Evolutionary conservation across 2,888 invertebrate genomes (phyloP), one percentile per base, ranked within the genome.

Genomic region (Ormyrus thymus): DNA sequence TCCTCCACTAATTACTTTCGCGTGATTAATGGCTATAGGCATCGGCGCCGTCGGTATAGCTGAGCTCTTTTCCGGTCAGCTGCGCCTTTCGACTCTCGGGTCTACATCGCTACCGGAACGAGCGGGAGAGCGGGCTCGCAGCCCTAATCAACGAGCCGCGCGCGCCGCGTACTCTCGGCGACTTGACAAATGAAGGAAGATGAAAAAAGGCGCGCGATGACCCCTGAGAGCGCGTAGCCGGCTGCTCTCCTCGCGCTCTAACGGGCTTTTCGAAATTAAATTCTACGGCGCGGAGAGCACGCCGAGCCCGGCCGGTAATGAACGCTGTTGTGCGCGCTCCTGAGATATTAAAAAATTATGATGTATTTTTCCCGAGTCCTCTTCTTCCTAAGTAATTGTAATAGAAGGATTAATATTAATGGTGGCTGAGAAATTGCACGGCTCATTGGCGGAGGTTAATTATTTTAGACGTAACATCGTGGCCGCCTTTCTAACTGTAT

Each of bases 1-100:
- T 85, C 85, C 83, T 83, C 80, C 83, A 86, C 86, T 87, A 88
- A 88, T 88, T 87, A 87, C 85, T 85, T 85, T 79, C 81, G 84
- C 81, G 83, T 87, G 87, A 87, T 87, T 86, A 86, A 86, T 87
- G 86, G 83, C 84, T 29, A 4, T 29, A 29, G 85, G 84, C 84
- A 82, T 84, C 53, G 43, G 46, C 50, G 59, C 61, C 59, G 78
- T 74, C 53, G 70, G 77, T 79, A 73, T 80, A 79, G 73, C 78
- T 29, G 29, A 29, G 73, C 76, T 61, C 65, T 81, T 46, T 50
- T 9, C 13, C 46, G 68, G 69, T 70, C 64, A 69, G 76, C 76
- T 64, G 53, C 64, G 29, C 29, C 29, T 29, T 29, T 29, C 29
- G 29, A 29, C 29, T 29, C 13, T 46, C 50, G 11, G 55, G 73